These are phyloP conservation scores for Calameuta idolon DNA, from an alignment of 2,888 invertebrate genomes.

Conservation along the genomic window DNA sequence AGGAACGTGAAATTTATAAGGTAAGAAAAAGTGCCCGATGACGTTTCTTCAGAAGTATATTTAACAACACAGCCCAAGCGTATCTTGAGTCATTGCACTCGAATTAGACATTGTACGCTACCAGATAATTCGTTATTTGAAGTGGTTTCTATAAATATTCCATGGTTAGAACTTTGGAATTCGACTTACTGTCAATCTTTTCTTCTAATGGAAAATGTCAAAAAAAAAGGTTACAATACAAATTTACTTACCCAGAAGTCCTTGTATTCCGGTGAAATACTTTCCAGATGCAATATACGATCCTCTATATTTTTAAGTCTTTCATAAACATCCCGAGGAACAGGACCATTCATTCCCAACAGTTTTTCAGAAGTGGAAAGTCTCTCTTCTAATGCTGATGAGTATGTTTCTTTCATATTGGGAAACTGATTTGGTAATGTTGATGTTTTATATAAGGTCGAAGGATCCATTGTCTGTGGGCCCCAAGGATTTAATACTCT, in stretches of 20 bases:
- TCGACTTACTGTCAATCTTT: background rate
- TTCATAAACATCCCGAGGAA: constrained; percentile 75
- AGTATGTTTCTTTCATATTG: constrained; percentile 43
- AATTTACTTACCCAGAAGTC: constrained; percentile 73
- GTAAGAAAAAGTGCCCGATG: background rate
- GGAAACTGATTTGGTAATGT: constrained; percentile 17
- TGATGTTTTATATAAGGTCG: constrained; percentile 29
- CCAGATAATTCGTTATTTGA: background rate
- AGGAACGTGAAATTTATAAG: background rate
- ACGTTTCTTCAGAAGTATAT: background rate
- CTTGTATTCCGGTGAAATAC: constrained; percentile 85
- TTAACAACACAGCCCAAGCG: background rate
- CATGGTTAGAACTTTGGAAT: background rate
- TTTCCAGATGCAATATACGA: constrained; percentile 78
- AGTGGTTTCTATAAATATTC: background rate
- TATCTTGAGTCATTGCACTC: background rate
- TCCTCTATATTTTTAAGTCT: constrained; percentile 82
- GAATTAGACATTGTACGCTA: background rate
- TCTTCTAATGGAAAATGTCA: background rate
- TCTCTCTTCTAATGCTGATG: constrained; percentile 76
- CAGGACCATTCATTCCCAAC: constrained; percentile 70
- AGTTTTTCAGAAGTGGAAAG: constrained; percentile 75
- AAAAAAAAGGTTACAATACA: constrained; percentile 11
- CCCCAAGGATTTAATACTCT: constrained; percentile 79
- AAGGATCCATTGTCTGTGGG: constrained; percentile 70